Conservation (phyloP, 92 coral and sea anemone species). For the Nematostella vectensis region DNA sequence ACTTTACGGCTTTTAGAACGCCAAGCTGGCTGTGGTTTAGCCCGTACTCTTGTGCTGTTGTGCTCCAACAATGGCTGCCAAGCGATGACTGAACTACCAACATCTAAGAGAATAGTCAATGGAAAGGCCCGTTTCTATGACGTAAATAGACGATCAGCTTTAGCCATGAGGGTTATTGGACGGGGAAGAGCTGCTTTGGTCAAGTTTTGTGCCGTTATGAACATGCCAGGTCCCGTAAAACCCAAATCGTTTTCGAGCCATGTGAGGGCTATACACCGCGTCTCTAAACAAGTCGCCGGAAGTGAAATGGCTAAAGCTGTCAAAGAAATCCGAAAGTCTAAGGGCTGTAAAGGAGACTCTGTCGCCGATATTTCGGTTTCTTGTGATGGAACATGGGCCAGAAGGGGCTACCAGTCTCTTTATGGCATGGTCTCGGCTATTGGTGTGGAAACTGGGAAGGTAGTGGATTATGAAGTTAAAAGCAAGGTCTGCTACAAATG, state of each 20-base stretch:
- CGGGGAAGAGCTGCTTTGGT: constrained; percentile 29
- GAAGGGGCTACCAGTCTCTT: constrained; percentile 43
- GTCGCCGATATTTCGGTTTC: constrained; percentile 21
- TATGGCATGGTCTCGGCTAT: constrained; percentile 38
- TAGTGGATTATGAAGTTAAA: constrained; percentile 28
- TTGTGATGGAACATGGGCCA: constrained; percentile 41
- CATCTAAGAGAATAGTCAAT: constrained; percentile 18
- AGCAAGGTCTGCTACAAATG: constrained; percentile 33
- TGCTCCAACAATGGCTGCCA: constrained; percentile 25
- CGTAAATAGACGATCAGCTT: constrained; percentile 21
- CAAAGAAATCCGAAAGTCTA: constrained; percentile 12
- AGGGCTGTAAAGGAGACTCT: constrained; percentile 8
- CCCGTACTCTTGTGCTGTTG: constrained; percentile 19
- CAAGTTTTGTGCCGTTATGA: constrained; percentile 25
- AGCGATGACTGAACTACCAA: constrained; percentile 20
- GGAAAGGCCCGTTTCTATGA: constrained; percentile 31
- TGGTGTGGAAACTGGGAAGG: constrained; percentile 34
- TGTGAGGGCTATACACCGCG: constrained; percentile 18
- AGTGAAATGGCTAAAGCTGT: constrained; percentile 43
- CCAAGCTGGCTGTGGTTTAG: constrained; percentile 30
- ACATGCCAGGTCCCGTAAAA: constrained; percentile 30
- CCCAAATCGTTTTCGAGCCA: constrained; percentile 15
- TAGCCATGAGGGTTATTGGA: constrained; percentile 32
- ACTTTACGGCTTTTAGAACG: constrained; percentile 21
- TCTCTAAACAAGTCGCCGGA: constrained; percentile 24